A percentile compares a stretch with the other conserved stretches of the same genome.
phyloP scores from a whole-genome alignment of 2,888 invertebrate genomes.

The Heteropelma amictum region DNA sequence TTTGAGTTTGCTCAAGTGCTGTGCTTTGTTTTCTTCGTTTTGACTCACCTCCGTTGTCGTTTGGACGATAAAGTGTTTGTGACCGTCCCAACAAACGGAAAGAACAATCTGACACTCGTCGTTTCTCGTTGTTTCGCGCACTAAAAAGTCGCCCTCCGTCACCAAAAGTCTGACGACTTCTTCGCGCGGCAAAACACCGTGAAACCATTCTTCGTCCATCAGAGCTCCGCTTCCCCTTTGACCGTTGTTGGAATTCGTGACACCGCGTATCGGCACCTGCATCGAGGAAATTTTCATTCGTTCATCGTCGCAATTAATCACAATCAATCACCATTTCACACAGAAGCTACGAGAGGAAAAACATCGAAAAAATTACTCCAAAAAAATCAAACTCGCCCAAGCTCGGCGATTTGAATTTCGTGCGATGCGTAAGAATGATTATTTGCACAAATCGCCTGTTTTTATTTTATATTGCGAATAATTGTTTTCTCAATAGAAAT shows the following conservation, averaged over 20 bases:
- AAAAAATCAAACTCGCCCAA: neutral
- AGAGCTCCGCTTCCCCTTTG: slow-evolving; percentile 82
- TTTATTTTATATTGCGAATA: too few relatives aligned
- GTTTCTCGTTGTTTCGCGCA: slow-evolving; percentile 94
- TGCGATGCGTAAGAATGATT: neutral
- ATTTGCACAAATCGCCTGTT: neutral
- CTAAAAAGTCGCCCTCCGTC: slow-evolving; percentile 96
- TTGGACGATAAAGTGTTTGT: slow-evolving; percentile 98
- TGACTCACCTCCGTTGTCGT: slow-evolving; percentile 89
- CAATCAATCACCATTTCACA: too few relatives aligned
- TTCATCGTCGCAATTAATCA: neutral
- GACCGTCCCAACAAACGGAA: slow-evolving; percentile 97
- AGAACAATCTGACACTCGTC: slow-evolving; percentile 95
- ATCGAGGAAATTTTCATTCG: neutral
- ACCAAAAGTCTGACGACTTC: slow-evolving; percentile 94
- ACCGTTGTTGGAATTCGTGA: slow-evolving; percentile 66
- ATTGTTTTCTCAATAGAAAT: neutral
- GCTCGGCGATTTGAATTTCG: neutral
- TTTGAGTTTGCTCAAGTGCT: neutral
- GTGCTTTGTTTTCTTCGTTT: neutral
- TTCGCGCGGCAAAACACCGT: slow-evolving; percentile 96
- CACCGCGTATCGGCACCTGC: slow-evolving; percentile 71
- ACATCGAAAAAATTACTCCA: too few relatives aligned
- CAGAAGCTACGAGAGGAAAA: neutral
- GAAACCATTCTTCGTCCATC: slow-evolving; percentile 98